Conservation (phyloP, 2,113 vertebrate species). For the Galemys pyrenaicus region DNA sequence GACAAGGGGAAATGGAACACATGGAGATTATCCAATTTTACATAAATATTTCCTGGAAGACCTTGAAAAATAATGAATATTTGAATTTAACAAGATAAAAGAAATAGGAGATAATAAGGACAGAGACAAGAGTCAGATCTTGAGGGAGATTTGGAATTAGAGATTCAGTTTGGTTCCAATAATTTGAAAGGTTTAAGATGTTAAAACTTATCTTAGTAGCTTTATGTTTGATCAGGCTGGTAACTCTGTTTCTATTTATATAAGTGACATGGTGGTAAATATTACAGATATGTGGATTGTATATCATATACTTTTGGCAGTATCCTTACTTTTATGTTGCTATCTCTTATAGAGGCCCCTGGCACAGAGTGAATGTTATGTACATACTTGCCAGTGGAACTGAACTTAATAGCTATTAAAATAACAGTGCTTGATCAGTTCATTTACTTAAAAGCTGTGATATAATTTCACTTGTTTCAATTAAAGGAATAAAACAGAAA, state of each 20-base stretch:
- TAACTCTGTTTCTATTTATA: not conserved
- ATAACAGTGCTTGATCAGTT: not conserved
- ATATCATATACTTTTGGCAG: not conserved
- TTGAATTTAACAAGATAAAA: not conserved
- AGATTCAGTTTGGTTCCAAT: not conserved
- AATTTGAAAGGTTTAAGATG: not conserved
- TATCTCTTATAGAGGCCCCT: not conserved
- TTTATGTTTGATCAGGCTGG: not conserved
- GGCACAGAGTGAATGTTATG: not conserved
- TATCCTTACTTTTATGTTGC: not conserved
- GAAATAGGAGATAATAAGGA: not conserved
- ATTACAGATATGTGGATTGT: not conserved
- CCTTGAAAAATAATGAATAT: not conserved
- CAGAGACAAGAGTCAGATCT: not conserved
- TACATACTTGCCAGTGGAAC: not conserved
- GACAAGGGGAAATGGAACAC: not conserved
- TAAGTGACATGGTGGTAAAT: not conserved
- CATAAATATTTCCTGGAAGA: not conserved
- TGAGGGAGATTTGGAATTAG: not conserved
- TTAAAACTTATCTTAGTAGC: not conserved
- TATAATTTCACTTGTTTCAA: not conserved
- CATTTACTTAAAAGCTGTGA: not conserved
- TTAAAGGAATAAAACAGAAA: not conserved
- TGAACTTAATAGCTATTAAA: not conserved
- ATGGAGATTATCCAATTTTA: not conserved